Percentiles rank a stretch among this genome's conserved stretches.
Evolutionary conservation across 2,888 invertebrate species (phyloP).

Genomic region (Leptura quadrifasciata): DNA sequence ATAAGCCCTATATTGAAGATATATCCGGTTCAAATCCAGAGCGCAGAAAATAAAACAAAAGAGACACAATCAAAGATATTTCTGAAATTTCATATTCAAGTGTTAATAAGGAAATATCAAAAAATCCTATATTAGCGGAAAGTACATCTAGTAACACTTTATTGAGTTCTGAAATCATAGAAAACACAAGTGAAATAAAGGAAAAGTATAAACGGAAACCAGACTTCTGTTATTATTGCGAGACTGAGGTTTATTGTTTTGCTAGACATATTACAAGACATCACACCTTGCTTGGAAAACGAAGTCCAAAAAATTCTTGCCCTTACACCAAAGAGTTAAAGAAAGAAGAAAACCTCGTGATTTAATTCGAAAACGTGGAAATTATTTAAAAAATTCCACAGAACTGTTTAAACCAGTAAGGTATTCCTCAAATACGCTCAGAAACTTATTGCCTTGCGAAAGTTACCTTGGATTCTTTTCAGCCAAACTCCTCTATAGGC

Average conservation of each 20-base stretch:
- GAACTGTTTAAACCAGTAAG: slow-evolving; percentile 28
- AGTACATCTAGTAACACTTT: too few species aligned
- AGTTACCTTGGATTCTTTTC: slow-evolving; percentile 31
- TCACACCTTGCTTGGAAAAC: slow-evolving; percentile 19
- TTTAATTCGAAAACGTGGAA: slow-evolving; percentile 34
- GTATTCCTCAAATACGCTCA: not conserved
- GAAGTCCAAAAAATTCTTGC: slow-evolving; percentile 23
- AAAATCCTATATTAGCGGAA: too few species aligned
- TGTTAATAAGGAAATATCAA: too few species aligned
- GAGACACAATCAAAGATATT: too few species aligned
- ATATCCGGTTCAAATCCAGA: too few species aligned
- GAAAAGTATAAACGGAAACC: not conserved
- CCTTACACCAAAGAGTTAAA: slow-evolving; percentile 5
- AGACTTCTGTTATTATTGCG: slow-evolving; percentile 41
- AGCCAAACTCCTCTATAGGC: slow-evolving; percentile 19
- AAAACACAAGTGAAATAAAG: not conserved
- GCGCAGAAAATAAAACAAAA: too few species aligned
- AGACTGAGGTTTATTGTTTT: slow-evolving; percentile 34
- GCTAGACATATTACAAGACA: slow-evolving; percentile 36
- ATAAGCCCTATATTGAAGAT: too few species aligned
- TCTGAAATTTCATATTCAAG: too few species aligned
- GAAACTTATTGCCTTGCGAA: slow-evolving; percentile 21
- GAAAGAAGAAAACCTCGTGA: slow-evolving; percentile 21
- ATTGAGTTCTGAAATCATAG: too few species aligned
- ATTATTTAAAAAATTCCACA: slow-evolving; percentile 25